Evolutionary conservation across 2,797 vertebrate genomes (phyloP).

Genomic region (Thripadectes ignobilis): DNA sequence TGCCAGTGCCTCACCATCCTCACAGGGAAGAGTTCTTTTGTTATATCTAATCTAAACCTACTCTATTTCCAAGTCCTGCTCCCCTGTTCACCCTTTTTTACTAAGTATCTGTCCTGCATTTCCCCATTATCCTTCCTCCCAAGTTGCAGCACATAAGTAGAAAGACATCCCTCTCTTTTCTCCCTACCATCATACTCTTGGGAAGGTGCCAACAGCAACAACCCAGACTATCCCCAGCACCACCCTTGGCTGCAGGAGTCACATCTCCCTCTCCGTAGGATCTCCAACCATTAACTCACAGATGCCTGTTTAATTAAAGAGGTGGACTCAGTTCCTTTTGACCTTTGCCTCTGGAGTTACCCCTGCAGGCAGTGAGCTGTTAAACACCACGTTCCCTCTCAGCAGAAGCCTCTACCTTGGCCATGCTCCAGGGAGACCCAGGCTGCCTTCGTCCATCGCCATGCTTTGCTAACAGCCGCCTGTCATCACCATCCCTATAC

Average conservation of each 20-base stretch:
- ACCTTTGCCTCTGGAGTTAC: not conserved
- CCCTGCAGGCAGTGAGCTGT: not conserved
- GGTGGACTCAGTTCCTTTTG: not conserved
- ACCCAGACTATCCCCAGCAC: not conserved
- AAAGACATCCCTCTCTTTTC: not conserved
- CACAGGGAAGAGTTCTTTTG: not conserved
- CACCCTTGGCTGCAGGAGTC: not conserved
- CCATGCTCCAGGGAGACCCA: constrained; percentile 8
- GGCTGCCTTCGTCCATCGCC: constrained; percentile 26
- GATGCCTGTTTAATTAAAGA: not conserved
- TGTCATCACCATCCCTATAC: not conserved
- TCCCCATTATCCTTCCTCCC: not conserved
- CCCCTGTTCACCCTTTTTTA: not conserved
- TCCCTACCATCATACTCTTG: not conserved
- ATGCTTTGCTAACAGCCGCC: not conserved
- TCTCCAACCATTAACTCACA: not conserved
- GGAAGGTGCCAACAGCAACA: not conserved
- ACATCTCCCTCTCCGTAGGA: not conserved
- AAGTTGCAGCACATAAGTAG: fast-evolving
- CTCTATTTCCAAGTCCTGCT: not conserved
- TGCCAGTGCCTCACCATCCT: not conserved
- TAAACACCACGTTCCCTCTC: not conserved
- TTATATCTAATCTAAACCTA: not conserved
- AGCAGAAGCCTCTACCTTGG: not conserved
- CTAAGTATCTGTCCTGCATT: not conserved